phyloP scores from a whole-genome alignment of 2,888 invertebrate species.

The Archips crataeganus region DNA sequence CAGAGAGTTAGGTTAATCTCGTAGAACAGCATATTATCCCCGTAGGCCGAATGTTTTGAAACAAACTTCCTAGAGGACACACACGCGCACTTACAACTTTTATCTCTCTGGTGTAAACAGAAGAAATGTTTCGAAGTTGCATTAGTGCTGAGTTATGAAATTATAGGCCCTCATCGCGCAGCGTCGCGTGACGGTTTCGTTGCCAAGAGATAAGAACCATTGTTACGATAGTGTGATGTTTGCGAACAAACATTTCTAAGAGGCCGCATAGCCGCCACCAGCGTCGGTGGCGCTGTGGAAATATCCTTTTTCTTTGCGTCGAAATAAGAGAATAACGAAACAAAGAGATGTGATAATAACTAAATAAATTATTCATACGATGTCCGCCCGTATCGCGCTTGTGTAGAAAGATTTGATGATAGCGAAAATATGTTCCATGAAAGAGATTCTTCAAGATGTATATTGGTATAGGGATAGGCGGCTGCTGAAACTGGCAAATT shows the following conservation, averaged over 20 bases:
- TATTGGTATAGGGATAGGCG: constrained; percentile 56
- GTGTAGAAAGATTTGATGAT: constrained; percentile 67
- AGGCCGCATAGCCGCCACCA: constrained; percentile 51
- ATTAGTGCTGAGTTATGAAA: constrained; percentile 55
- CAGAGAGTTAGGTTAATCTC: constrained; percentile 63
- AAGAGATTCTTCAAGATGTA: constrained; percentile 45
- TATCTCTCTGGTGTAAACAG: constrained; percentile 54
- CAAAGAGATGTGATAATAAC: constrained; percentile 64
- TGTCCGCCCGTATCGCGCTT: constrained; percentile 59
- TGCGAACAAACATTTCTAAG: constrained; percentile 57
- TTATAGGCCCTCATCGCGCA: constrained; percentile 51
- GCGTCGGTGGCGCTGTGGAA: constrained; percentile 48
- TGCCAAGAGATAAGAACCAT: constrained; percentile 62
- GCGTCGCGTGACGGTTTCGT: constrained; percentile 49
- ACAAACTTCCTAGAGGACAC: constrained; percentile 58
- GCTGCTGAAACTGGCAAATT: constrained; percentile 59
- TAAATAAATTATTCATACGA: constrained; percentile 72
- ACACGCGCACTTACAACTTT: constrained; percentile 48
- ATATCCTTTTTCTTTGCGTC: constrained; percentile 52
- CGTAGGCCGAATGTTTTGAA: constrained; percentile 55
- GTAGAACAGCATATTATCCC: constrained; percentile 71
- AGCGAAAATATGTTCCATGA: constrained; percentile 57
- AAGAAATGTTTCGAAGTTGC: constrained; percentile 51
- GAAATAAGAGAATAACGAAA: constrained; percentile 59
- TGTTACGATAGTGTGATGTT: constrained; percentile 55